These are phyloP conservation scores for Chelonia mydas DNA, from an alignment of 2,797 vertebrate genomes.

Conservation along the genomic window DNA sequence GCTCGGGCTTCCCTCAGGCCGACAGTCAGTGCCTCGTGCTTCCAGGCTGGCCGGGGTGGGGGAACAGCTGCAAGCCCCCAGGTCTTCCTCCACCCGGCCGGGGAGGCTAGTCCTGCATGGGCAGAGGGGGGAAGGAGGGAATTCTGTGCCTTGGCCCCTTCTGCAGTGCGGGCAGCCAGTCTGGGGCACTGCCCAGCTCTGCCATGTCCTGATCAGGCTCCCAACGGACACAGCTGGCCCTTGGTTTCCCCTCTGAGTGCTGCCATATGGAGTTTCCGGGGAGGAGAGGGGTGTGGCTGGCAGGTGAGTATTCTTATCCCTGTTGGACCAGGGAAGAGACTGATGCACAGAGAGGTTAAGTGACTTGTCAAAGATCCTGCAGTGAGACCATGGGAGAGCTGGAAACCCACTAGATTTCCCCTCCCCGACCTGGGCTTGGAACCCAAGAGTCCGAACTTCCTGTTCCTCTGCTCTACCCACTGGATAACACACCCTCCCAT, in stretches of 20 bases:
- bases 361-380: background rate
- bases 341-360: background rate
- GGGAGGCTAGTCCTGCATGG: background rate
- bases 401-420: background rate
- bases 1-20: too few relatives aligned
- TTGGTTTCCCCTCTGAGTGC: background rate
- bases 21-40: fast-evolving
- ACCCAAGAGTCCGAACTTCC: too few relatives aligned
- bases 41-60: background rate
- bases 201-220: background rate
- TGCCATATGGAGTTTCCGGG: too few relatives aligned
- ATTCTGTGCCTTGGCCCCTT: background rate
- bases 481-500: too few relatives aligned
- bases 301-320: background rate
- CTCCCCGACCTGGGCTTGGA: background rate
- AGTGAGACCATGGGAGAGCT: background rate
- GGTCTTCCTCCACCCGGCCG: background rate
- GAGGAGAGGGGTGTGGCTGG: background rate
- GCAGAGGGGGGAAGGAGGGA: background rate
- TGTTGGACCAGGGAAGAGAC: background rate
- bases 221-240: background rate
- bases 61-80: background rate
- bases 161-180: background rate
- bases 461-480: too few relatives aligned
- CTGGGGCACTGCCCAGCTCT: background rate